Conservation (phyloP, 23 tunicate genomes). For the Clavelina lepadiformis region DNA sequence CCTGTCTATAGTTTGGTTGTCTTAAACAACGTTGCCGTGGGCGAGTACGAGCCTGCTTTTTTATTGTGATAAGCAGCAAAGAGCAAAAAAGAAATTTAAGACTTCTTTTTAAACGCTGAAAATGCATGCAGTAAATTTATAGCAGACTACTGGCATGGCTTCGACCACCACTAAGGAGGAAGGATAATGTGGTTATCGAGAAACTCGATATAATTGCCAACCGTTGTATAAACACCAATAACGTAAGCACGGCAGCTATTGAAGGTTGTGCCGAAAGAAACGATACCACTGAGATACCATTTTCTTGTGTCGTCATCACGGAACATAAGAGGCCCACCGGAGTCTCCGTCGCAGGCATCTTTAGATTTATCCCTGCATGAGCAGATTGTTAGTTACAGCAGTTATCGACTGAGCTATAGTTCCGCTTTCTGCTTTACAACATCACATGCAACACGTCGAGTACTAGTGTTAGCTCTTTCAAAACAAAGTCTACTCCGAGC, state of each 20-base stretch:
- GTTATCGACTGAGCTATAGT: no score
- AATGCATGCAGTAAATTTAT: no score
- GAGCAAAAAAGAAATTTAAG: no score
- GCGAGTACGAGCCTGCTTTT: no score
- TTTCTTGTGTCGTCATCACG: conserved; percentile 15
- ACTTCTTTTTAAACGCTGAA: no score
- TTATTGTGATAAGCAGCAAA: no score
- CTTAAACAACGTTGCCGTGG: no score
- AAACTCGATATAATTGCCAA: conserved; percentile 44
- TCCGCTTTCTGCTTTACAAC: no score
- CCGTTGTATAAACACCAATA: conserved; percentile 70
- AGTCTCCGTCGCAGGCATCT: conserved; percentile 77
- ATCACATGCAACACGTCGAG: no score
- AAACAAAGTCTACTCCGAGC: not conserved
- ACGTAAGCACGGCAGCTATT: conserved; percentile 17
- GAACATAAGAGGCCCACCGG: conserved; percentile 82
- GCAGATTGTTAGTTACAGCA: not conserved
- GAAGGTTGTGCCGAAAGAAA: conserved; percentile 64
- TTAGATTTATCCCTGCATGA: conserved; percentile 3
- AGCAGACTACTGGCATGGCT: no score
- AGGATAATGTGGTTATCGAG: conserved; percentile 27
- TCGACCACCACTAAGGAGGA: not conserved
- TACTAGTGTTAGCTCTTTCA: not conserved
- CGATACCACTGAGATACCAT: conserved; percentile 75
- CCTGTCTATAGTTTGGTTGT: no score